phyloP scores from a whole-genome alignment of 2,797 vertebrate genomes.

The Cuculus canorus region DNA sequence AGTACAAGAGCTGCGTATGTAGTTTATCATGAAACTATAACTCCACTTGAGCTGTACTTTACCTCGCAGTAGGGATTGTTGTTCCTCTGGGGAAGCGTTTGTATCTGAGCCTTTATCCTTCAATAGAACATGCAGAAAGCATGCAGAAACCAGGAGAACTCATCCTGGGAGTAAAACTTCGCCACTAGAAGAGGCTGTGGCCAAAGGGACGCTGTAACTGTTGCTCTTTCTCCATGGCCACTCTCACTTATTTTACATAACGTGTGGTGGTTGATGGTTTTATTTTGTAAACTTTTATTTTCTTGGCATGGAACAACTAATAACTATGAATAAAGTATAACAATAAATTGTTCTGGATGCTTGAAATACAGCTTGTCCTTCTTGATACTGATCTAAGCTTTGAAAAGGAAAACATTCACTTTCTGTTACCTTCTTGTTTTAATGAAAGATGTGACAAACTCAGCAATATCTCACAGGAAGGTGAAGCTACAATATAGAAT shows the following conservation, averaged over 20 bases:
- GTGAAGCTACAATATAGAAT: background rate
- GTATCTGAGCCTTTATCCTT: background rate
- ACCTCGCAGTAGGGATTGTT: background rate
- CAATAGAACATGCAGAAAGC: background rate
- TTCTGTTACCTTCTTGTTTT: background rate
- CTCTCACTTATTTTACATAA: background rate
- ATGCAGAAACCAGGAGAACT: background rate
- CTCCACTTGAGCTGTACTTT: background rate
- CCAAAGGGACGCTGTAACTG: background rate
- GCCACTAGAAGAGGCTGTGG: background rate
- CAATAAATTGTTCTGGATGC: background rate
- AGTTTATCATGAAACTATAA: background rate
- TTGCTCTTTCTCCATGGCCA: background rate
- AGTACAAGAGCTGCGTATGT: accelerated
- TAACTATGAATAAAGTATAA: background rate
- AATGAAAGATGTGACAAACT: background rate
- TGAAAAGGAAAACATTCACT: background rate
- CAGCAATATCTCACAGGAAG: accelerated
- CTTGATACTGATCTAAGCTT: background rate
- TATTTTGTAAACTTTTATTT: background rate
- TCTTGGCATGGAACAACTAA: background rate
- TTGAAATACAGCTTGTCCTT: background rate
- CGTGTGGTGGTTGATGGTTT: background rate
- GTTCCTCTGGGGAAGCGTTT: background rate
- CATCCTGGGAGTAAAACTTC: background rate